These are phyloP conservation scores for Euphydryas editha DNA, from an alignment of 2,888 invertebrate genomes.

Conservation along the genomic window DNA sequence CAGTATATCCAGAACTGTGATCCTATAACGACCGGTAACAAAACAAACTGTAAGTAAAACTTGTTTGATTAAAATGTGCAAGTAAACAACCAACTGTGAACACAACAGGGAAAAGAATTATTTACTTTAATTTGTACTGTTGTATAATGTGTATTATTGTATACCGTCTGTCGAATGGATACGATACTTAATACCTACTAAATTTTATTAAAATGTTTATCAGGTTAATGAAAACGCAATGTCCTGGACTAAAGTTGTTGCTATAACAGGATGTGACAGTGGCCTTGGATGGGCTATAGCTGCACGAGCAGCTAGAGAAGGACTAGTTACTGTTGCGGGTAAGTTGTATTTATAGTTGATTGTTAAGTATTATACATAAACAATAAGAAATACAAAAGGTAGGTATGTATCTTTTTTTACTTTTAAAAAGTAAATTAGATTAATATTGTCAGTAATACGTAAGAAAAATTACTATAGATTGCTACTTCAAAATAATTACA, in stretches of 20 bases:
- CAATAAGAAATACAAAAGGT: no score
- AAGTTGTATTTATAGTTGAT: slow-evolving; percentile 61
- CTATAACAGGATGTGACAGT: slow-evolving; percentile 94
- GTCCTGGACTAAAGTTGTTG: slow-evolving; percentile 76
- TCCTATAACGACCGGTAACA: slow-evolving; percentile 25
- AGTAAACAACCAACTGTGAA: neutral
- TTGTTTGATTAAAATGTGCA: neutral
- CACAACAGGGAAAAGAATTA: neutral
- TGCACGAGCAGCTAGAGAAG: slow-evolving; percentile 84
- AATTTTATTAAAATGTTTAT: neutral
- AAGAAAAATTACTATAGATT: no score
- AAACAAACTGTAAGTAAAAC: slow-evolving; percentile 5
- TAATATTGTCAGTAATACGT: no score
- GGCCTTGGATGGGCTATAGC: slow-evolving; percentile 91
- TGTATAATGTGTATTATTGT: neutral
- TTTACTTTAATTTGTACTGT: no score
- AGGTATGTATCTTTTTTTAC: no score
- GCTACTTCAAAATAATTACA: no score
- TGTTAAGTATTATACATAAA: neutral
- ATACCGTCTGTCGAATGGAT: neutral
- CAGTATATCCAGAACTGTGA: slow-evolving; percentile 33
- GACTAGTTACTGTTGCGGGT: slow-evolving; percentile 90
- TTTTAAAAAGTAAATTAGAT: no score
- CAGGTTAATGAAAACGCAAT: slow-evolving; percentile 43
- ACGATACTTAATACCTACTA: neutral